phyloP scores from a whole-genome alignment of 2,113 vertebrate species.

The Motacilla tschutschensis region DNA sequence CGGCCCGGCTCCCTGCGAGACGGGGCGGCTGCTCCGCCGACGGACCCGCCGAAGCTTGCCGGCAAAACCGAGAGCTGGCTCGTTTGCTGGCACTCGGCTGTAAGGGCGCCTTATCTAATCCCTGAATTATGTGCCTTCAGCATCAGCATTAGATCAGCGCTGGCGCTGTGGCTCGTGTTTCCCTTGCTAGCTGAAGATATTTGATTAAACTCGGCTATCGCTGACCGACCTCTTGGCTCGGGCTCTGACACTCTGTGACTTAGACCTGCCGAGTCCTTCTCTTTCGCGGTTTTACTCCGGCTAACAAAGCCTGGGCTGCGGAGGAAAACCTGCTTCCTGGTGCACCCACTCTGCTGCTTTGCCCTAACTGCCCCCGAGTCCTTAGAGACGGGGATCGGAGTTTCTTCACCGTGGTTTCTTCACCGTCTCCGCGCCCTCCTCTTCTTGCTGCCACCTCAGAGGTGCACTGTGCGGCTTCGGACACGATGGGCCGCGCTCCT shows the following conservation, averaged over 20 bases:
- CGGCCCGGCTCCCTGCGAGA: background rate
- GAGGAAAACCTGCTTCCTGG: background rate
- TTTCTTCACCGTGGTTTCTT: background rate
- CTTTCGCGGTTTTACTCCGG: background rate
- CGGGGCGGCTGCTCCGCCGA: background rate
- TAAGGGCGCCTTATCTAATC: slow-evolving; percentile 20
- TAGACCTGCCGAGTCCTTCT: background rate
- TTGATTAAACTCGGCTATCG: slow-evolving; percentile 1
- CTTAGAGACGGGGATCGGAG: background rate
- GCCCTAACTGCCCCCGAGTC: background rate
- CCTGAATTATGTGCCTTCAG: slow-evolving; percentile 12
- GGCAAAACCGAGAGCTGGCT: background rate
- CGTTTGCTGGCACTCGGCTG: background rate
- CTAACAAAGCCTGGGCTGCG: background rate
- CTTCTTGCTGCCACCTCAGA: background rate
- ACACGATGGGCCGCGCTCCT: background rate
- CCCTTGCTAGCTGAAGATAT: background rate
- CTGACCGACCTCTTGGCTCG: background rate
- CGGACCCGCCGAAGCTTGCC: background rate
- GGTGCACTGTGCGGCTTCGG: background rate
- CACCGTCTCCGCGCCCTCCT: background rate
- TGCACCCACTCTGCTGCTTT: background rate
- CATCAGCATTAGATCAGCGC: slow-evolving; percentile 26
- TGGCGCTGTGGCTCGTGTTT: slow-evolving; percentile 25
- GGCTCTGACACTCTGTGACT: slow-evolving; percentile 1